phyloP scores from a whole-genome alignment of 1,140 invertebrate genomes.

The Drosophila trapezifrons region DNA sequence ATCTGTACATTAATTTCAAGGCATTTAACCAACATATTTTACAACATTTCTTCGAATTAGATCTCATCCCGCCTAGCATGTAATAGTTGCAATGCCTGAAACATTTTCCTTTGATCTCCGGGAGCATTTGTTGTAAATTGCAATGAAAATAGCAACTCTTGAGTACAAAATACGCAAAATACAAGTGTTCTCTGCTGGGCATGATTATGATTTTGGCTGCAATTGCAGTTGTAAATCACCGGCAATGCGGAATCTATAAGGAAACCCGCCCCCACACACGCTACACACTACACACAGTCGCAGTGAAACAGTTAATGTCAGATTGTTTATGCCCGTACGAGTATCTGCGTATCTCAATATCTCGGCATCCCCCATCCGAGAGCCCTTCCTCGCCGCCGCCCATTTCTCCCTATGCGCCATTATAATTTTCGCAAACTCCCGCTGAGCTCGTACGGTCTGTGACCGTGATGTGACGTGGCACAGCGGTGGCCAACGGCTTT shows the following conservation, averaged over 20 bases:
- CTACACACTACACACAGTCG: background rate
- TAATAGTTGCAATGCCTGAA: background rate
- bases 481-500: conserved; percentile 42
- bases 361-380: background rate
- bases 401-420: conserved; percentile 32
- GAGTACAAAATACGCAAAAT: conserved; percentile 11
- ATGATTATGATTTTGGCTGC: conserved; percentile 26
- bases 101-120: background rate
- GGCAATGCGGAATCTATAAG: conserved; percentile 26
- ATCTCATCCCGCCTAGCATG: too few relatives aligned
- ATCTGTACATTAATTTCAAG: background rate
- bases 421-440: conserved; percentile 69
- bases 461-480: conserved; percentile 38
- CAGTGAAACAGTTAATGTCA: conserved; percentile 25
- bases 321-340: conserved; percentile 31
- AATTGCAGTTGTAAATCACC: conserved; percentile 38
- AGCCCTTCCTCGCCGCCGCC: background rate
- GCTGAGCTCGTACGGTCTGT: conserved; percentile 42
- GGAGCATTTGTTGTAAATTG: conserved; percentile 5
- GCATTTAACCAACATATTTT: background rate
- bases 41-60: background rate
- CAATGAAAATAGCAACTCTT: conserved; percentile 25
- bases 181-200: conserved; percentile 14
- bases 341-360: background rate
- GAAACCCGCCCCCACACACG: conserved; percentile 5